A percentile compares a stretch with the other conserved stretches of the same genome.
Evolutionary conservation across 1,140 invertebrate genomes (phyloP).

Genomic region (Pristionchus pacificus): DNA sequence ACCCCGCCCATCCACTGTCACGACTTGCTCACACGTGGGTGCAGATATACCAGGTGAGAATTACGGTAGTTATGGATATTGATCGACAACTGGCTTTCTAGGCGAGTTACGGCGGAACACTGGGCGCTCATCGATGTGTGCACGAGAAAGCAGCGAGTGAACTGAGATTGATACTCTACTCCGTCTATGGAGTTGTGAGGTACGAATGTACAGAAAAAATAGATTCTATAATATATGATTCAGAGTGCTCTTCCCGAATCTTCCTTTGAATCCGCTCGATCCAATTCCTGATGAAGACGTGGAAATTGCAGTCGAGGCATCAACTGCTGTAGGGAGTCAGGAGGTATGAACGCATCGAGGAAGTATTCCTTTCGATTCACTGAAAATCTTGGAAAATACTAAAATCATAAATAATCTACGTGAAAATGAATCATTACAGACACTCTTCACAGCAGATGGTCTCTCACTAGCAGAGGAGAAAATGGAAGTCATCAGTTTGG

Average conservation of each 20-base stretch:
- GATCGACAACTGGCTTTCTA: not conserved
- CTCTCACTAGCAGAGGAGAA: too few relatives aligned
- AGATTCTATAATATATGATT: not conserved
- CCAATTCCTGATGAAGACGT: not conserved
- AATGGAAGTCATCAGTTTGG: too few relatives aligned
- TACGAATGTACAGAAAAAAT: not conserved
- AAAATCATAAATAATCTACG: too few relatives aligned
- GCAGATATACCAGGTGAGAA: too few relatives aligned
- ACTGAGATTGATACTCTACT: not conserved
- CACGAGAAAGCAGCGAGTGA: not conserved
- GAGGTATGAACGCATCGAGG: too few relatives aligned
- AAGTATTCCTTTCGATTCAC: too few relatives aligned
- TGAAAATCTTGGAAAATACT: too few relatives aligned
- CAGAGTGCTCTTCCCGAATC: slow-evolving; percentile 18
- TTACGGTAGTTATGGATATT: too few relatives aligned
- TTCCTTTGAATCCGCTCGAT: not conserved
- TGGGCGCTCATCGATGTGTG: not conserved
- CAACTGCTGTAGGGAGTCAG: not conserved
- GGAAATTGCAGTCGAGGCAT: too few relatives aligned
- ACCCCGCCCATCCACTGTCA: not conserved
- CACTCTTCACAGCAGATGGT: too few relatives aligned
- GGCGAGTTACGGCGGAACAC: not conserved
- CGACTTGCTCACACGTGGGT: not conserved
- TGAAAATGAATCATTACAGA: too few relatives aligned
- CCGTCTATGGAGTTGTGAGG: not conserved